These are phyloP conservation scores for Chaetodon auriga DNA, from an alignment of 2,113 vertebrate species.

Conservation along the genomic window DNA sequence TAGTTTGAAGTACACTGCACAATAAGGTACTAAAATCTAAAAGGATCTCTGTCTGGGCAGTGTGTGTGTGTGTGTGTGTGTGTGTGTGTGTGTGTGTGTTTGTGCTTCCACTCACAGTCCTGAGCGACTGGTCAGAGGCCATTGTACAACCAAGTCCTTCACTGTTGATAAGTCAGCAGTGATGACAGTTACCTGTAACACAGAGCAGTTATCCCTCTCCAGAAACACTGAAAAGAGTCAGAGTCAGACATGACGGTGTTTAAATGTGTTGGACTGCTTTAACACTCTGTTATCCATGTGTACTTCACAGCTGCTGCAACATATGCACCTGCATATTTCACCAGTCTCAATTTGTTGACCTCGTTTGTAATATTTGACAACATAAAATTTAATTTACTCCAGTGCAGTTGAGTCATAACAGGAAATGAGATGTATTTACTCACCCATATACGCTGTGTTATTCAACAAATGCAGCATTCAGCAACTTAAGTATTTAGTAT, in stretches of 20 bases:
- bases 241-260: not conserved
- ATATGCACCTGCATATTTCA: no score
- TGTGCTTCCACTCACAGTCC: not conserved
- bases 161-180: conserved; percentile 17
- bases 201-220: conserved; percentile 12
- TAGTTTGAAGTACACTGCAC: not conserved
- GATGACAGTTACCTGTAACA: conserved; percentile 7
- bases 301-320: no score
- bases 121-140: conserved; percentile 2
- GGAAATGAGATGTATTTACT: not conserved
- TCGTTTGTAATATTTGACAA: not conserved
- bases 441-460: not conserved
- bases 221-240: not conserved
- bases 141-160: conserved; percentile 10
- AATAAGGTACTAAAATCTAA: not conserved
- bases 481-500: not conserved
- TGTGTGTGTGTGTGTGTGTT: not conserved
- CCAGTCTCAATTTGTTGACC: not conserved
- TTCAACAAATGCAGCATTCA: not conserved
- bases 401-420: not conserved
- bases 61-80: not conserved
- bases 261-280: not conserved
- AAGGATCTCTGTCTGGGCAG: not conserved
- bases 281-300: not conserved
- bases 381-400: not conserved